phyloP scores from a whole-genome alignment of 2,797 vertebrate genomes.

The Pterois miles region DNA sequence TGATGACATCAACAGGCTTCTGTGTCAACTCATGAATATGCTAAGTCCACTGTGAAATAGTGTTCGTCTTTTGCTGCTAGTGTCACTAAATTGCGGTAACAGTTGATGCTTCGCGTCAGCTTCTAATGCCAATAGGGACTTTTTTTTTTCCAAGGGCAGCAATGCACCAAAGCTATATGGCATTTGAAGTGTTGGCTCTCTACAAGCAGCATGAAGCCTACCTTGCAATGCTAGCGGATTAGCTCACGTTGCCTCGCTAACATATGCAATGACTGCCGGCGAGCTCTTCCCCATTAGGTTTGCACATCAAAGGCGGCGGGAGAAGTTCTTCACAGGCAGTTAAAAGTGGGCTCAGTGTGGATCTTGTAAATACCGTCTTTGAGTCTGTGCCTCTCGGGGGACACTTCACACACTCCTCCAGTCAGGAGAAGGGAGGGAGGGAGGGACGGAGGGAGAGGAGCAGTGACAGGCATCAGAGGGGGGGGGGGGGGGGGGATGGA shows the following conservation, averaged over 20 bases:
- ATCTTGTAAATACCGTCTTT: constrained; percentile 86
- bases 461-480: constrained; percentile 79
- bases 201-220: constrained; percentile 67
- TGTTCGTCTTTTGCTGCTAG: constrained; percentile 2
- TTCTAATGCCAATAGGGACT: constrained; percentile 31
- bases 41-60: constrained; percentile 9
- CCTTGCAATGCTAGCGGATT: constrained; percentile 77
- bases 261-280: constrained; percentile 81
- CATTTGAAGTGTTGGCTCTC: constrained; percentile 66
- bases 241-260: constrained; percentile 73
- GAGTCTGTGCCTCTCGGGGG: constrained; percentile 83
- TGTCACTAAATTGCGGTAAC: constrained; percentile 47
- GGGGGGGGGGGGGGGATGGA: constrained; percentile 30
- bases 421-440: constrained; percentile 71
- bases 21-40: constrained; percentile 24
- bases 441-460: constrained; percentile 69
- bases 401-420: constrained; percentile 84
- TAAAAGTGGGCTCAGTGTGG: constrained; percentile 84
- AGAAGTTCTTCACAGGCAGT: constrained; percentile 85
- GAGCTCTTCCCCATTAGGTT: constrained; percentile 82
- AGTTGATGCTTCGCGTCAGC: constrained; percentile 34
- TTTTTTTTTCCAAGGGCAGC: constrained; percentile 47
- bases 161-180: constrained; percentile 53
- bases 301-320: constrained; percentile 83
- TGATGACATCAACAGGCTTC: constrained; percentile 6